phyloP scores from a whole-genome alignment of 2,797 vertebrate species.

The Phalanger gymnotis region DNA sequence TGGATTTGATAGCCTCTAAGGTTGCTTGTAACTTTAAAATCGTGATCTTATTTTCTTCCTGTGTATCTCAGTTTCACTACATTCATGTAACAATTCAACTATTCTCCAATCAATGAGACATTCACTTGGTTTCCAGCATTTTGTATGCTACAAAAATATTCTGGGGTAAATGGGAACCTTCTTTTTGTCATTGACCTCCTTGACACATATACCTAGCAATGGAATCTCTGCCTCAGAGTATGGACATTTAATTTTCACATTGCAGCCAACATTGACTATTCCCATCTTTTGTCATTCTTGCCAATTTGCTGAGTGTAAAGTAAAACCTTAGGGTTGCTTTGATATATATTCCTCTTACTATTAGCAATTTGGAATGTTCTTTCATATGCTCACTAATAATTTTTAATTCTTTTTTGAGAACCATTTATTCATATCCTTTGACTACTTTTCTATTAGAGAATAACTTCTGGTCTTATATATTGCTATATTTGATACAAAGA shows the following conservation, averaged over 20 bases:
- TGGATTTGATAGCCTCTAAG: not conserved
- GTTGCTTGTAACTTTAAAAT: not conserved
- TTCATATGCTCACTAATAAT: not conserved
- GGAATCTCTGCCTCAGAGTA: not conserved
- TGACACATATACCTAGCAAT: slow-evolving; percentile 11
- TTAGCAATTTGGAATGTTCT: not conserved
- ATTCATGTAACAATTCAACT: slow-evolving; percentile 20
- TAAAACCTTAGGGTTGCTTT: not conserved
- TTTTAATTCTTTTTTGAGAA: not conserved
- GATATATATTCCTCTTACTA: not conserved
- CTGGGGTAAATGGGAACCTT: too few species aligned
- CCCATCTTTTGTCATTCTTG: slow-evolving; percentile 5
- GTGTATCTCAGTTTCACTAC: not conserved
- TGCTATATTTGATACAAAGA: not conserved
- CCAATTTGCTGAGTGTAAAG: not conserved
- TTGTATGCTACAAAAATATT: slow-evolving; percentile 14
- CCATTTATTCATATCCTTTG: not conserved
- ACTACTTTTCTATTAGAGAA: not conserved
- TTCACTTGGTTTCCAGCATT: slow-evolving; percentile 41
- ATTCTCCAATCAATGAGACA: slow-evolving; percentile 25
- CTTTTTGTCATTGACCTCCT: not conserved
- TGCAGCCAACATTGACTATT: not conserved
- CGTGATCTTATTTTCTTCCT: not conserved
- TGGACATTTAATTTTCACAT: slow-evolving; percentile 15
- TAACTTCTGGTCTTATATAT: not conserved